Evolutionary conservation across 1,140 invertebrate species (phyloP), one percentile per base, ranked within the genome.

Genomic region (Drosophila tropicalis): DNA sequence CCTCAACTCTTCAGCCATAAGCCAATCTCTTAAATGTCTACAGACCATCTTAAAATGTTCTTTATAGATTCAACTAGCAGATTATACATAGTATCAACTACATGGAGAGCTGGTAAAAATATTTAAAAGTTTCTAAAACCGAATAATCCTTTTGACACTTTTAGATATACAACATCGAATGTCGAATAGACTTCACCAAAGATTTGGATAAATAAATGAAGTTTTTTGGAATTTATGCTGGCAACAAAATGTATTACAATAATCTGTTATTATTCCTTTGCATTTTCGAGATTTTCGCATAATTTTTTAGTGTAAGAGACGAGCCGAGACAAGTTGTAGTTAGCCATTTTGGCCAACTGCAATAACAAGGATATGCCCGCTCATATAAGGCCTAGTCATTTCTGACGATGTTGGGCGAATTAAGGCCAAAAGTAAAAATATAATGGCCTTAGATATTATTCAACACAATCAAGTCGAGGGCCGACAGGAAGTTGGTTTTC

Each of bases 401-500:
- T 12, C 44, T 22, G 44, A 51, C 44, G 1, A 51, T 19, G 44
- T 51, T 51, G 44, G 44, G 44, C 44, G 44, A 51, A 51, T 51
- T 51, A 51, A 51, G 17, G 44, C 44, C 44, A 22, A 29, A 51
- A 51, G 44, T 51, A 51, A 51, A 51, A 51, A 51, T 51, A 51
- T 51, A 51, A 51, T 51, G 44, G 44, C 44, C 44, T 51, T 51
- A 51, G 44, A 22, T 10, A 51, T 51, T 51, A 51, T 51, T 51
- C 44, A 51, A 22, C 39, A 6, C 36, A 62, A 29, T 2, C n/a
- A 62, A 39, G 62, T 34, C 29, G 29, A 72, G 66, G 40, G 15
- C 55, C 17, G 25, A 41, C 44, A 15, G 60, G 40, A 79, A 66
- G 82, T 29, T 29, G 76, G 66, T 69, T 77, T 81, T 68, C 55